Evolutionary conservation across 2,113 vertebrate genomes (phyloP).

Genomic region (Zosterops lateralis): DNA sequence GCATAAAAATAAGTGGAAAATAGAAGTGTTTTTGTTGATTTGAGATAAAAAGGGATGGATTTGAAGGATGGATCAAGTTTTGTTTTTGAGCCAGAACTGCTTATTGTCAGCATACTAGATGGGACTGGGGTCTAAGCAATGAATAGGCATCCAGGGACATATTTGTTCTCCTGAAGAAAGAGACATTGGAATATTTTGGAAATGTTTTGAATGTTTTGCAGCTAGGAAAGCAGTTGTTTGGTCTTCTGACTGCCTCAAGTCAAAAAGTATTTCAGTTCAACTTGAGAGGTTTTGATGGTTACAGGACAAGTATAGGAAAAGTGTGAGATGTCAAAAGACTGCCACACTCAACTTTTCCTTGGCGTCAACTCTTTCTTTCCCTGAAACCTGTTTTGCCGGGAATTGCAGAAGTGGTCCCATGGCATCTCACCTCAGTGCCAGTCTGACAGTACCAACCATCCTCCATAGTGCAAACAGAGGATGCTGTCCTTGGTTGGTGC

Average conservation of each 20-base stretch:
- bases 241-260: neutral
- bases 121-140: neutral
- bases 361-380: neutral
- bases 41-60: neutral
- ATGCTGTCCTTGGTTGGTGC: neutral
- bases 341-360: neutral
- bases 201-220: neutral
- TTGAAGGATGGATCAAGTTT: neutral
- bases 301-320: neutral
- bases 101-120: neutral
- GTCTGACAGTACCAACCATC: neutral
- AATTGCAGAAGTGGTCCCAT: neutral
- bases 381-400: neutral
- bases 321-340: neutral
- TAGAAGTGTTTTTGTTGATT: neutral
- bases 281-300: neutral
- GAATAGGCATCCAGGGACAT: neutral
- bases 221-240: neutral
- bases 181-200: neutral
- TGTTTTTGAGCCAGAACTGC: neutral
- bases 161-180: neutral
- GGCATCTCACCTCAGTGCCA: neutral
- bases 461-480: neutral
- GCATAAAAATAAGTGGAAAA: neutral
- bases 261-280: neutral